phyloP scores from a whole-genome alignment of 2,888 invertebrate genomes.

The Venusia cambrica region DNA sequence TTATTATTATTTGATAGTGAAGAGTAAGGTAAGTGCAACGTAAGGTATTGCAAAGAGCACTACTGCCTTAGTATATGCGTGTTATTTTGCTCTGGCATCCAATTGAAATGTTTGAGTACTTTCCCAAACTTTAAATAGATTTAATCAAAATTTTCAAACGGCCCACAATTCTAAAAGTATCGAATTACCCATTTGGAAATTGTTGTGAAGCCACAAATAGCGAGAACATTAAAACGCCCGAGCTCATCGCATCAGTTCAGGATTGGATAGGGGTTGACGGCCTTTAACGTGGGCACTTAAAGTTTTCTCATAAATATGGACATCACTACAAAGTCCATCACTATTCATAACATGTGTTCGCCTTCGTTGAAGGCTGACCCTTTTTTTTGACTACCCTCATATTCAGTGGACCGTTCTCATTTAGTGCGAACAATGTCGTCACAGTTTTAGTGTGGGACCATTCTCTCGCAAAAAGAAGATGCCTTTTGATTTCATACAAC shows the following conservation, averaged over 20 bases:
- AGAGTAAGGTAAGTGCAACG: too few species aligned
- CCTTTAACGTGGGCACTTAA: slow-evolving; percentile 33
- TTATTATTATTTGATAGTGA: neutral
- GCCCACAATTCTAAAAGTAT: slow-evolving; percentile 20
- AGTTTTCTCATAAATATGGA: slow-evolving; percentile 55
- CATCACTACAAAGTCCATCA: slow-evolving; percentile 38
- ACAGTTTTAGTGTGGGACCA: slow-evolving; percentile 29
- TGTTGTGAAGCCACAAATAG: slow-evolving; percentile 15
- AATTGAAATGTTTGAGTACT: slow-evolving; percentile 15
- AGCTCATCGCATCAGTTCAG: slow-evolving; percentile 13
- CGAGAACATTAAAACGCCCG: slow-evolving; percentile 21
- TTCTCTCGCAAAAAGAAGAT: slow-evolving; percentile 27
- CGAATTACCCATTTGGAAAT: slow-evolving; percentile 18
- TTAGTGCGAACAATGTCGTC: slow-evolving; percentile 31
- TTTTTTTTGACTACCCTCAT: slow-evolving; percentile 45
- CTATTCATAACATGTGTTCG: slow-evolving; percentile 51
- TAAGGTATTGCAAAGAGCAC: too few species aligned
- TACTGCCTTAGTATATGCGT: too few species aligned
- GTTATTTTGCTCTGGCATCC: too few species aligned
- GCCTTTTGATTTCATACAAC: slow-evolving; percentile 20
- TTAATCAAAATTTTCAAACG: slow-evolving; percentile 13
- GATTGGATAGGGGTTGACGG: slow-evolving; percentile 15
- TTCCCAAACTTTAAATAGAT: slow-evolving; percentile 14
- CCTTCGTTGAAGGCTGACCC: slow-evolving; percentile 37
- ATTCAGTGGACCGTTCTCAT: slow-evolving; percentile 32